Conservation (phyloP, 2,888 invertebrate species). For the Macrophya alboannulata region DNA sequence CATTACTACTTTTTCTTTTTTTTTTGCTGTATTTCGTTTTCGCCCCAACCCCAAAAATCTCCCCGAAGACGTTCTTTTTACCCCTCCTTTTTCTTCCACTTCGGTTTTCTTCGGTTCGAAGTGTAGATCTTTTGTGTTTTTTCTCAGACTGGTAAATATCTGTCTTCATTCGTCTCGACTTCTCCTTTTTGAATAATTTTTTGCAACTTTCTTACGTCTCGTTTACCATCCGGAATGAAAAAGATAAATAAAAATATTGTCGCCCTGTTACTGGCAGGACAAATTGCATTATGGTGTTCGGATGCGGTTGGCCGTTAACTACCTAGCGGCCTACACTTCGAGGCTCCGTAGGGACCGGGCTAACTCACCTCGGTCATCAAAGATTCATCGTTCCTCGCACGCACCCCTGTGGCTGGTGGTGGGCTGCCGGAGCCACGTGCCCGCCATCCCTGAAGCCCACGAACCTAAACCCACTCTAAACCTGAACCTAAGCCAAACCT, state of each 20-base stretch:
- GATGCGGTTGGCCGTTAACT: conserved; percentile 45
- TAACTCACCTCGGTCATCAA: conserved; percentile 73
- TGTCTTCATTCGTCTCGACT: too few relatives aligned
- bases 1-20: neutral
- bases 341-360: conserved; percentile 63
- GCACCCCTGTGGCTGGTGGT: conserved; percentile 70
- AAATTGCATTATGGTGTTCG: conserved; percentile 58
- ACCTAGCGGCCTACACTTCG: conserved; percentile 60
- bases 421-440: conserved; percentile 68
- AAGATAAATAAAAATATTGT: neutral
- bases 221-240: neutral
- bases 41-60: neutral
- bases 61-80: neutral
- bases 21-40: too few relatives aligned
- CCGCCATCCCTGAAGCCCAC: conserved; percentile 67
- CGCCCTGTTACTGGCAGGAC: neutral
- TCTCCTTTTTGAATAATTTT: too few relatives aligned
- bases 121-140: too few relatives aligned
- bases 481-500: conserved; percentile 23
- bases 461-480: conserved; percentile 56
- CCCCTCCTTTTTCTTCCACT: neutral
- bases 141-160: too few relatives aligned
- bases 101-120: neutral
- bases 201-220: neutral
- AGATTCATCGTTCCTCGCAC: conserved; percentile 76